Base-by-base conservation (phyloP, 2,797 vertebrate genomes). In the Tangara arthus region DNA sequence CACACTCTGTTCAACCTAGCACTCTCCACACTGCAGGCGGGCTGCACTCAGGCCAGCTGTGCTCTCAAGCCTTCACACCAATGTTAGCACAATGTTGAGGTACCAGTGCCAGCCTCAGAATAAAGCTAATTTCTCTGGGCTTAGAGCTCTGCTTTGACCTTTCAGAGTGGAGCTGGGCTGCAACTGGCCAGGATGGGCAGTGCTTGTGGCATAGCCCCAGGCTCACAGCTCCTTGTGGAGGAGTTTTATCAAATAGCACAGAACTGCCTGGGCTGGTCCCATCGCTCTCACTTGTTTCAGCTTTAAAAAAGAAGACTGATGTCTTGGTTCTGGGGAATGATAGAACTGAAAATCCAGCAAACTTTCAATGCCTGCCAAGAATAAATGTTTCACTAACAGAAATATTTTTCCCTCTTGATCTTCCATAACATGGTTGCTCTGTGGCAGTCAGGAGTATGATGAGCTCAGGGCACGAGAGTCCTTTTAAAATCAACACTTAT, bases 401-500 rank as follows among this genome's bases (percentile, higher is more conserved):
- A 95, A 95, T 87, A 75, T 80, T 95, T 85, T 84, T 80, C 87
- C 88, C 56, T 93, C 75, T 96, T 91, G 86, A 73, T 94, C 71
- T 97, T 79, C 57, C 27, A n/a, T 71, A 89, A 53, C 41, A 69
- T 34, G 57, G 87, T n/a, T 80, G 83, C 69, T 94, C 85, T 96
- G 93, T 88, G 66, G 94, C 83, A 91, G 83, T 94, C 88, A 96
- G 92, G 76, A 91, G 23, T 64, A 90, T 77, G 96, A 94, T 78
- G 92, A 96, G 94, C 93, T 96, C 80, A 80, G 90, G 97, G 97
- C 91, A 91, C 90, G 82, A 89, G 71, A 89, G 92, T 86, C 90
- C 90, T 95, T 95, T 94, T 96, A 96, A 96, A 96, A 93, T 59
- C 91, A 87, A 92, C 87, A 95, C 76, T 94, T 96, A 95, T 57